Base-by-base conservation (phyloP, 2,888 invertebrate species). In the Ophioninae sp. region DNA sequence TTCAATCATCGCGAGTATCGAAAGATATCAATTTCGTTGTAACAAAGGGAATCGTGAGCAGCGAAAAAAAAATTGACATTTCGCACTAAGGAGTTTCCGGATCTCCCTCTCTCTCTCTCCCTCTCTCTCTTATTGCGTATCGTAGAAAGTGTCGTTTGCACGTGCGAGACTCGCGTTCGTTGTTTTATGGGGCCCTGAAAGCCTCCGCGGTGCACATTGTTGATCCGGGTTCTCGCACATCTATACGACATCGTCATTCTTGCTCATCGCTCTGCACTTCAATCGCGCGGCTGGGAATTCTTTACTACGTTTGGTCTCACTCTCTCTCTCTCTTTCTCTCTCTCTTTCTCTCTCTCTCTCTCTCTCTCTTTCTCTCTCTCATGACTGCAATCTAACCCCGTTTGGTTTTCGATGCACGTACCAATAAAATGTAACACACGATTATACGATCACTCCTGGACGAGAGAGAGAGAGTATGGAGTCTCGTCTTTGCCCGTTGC, bases 371-470 rank as follows among this genome's bases (percentile, higher is more conserved):
- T 20, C 20, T 41, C 44, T 17, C 61, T 41, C 50, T 57, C n/a
- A 39, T 64, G 56, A 17, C 20, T 41, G 50, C 56, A 50, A 72
- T 83, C 81, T 78, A 78, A 81, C 77, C 30, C 50, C 72, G 75
- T 79, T 81, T 75, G 67, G 75, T 67, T 84, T 78, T 69, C 81
- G 74, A 74, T 81, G 64, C 83, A 81, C 83, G 83, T 83, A 81
- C 44, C 74, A 50, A 70, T 61, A 56, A 30, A 65, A 76, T 67
- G 82, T 70, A 69, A 73, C 62, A 80, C 72, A 50, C 68, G 61
- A 77, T 50, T 61, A 69, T 77, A 73, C 69, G 70, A 67, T 81
- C 78, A 69, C n/a, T 64, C 57, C 30, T 56, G 61, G 10, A 50
- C 59, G 41, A 74, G 65, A 65, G 44, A n/a, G 41, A 74, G 65